Percentiles rank a stretch among this genome's conserved stretches.
phyloP scores from a whole-genome alignment of 2,797 vertebrate species.

The Enteromius treurensis region DNA sequence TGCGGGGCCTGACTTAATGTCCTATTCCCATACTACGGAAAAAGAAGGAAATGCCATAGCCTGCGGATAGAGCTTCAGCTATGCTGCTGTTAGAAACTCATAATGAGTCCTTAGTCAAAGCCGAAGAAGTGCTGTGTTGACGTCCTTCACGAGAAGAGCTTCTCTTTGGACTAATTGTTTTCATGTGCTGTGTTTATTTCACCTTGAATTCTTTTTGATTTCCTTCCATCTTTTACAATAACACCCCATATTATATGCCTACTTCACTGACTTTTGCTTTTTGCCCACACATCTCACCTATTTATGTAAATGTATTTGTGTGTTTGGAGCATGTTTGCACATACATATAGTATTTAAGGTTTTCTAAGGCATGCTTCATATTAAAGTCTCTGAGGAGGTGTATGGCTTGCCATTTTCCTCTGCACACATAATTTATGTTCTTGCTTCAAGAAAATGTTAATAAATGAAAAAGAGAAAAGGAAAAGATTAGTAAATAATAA shows the following conservation, averaged over 20 bases:
- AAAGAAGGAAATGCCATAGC: slow-evolving; percentile 43
- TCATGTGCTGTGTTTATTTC: not conserved
- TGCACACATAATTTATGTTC: slow-evolving; percentile 13
- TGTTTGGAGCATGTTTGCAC: slow-evolving; percentile 9
- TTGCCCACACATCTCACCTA: not conserved
- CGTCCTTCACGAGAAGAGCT: not conserved
- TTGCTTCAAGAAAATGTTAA: not conserved
- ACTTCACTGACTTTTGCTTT: not conserved
- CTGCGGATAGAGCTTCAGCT: slow-evolving; percentile 50
- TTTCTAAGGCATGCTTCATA: slow-evolving; percentile 35
- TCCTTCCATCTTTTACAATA: not conserved
- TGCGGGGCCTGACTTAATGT: slow-evolving; percentile 49
- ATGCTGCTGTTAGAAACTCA: slow-evolving; percentile 47
- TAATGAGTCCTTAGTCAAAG: slow-evolving; percentile 54
- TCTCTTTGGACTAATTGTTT: slow-evolving; percentile 16
- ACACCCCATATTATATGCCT: not conserved
- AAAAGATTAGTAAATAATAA: not conserved
- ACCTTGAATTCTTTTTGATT: not conserved
- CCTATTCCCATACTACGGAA: slow-evolving; percentile 19
- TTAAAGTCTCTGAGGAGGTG: slow-evolving; percentile 19
- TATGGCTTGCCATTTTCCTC: slow-evolving; percentile 1
- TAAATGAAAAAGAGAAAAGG: not conserved
- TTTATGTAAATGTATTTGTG: not conserved
- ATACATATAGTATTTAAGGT: not conserved
- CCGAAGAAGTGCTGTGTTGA: slow-evolving; percentile 27